phyloP scores from a whole-genome alignment of 2,797 vertebrate genomes.

The Gymnoscopelus microlampas region DNA sequence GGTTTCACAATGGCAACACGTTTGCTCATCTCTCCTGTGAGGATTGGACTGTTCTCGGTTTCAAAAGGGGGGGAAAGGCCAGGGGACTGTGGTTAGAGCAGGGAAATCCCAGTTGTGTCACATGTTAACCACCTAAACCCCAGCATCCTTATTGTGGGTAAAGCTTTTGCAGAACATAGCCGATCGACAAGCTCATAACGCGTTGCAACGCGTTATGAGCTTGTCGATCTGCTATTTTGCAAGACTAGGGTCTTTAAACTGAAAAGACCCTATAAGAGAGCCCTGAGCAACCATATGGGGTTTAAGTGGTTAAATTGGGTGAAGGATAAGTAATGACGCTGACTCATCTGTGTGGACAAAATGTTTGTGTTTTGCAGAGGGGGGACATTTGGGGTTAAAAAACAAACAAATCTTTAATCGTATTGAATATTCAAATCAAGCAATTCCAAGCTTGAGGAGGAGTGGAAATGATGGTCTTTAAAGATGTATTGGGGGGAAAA shows the following conservation, averaged over 20 bases:
- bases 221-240: too few species aligned
- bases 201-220: too few species aligned
- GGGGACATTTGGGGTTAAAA: conserved; percentile 46
- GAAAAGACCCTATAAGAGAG: too few species aligned
- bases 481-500: conserved; percentile 69
- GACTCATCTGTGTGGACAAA: conserved; percentile 33
- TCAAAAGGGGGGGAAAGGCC: conserved; percentile 23
- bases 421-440: conserved; percentile 68
- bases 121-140: not conserved
- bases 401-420: conserved; percentile 32
- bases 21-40: conserved; percentile 33
- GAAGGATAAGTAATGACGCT: conserved; percentile 34
- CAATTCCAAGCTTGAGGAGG: conserved; percentile 62
- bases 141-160: too few species aligned
- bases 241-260: too few species aligned
- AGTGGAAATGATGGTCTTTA: conserved; percentile 51
- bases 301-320: conserved; percentile 5
- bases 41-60: conserved; percentile 28
- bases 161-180: too few species aligned
- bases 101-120: conserved; percentile 25
- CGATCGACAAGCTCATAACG: too few species aligned
- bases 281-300: too few species aligned
- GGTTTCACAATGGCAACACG: conserved; percentile 48
- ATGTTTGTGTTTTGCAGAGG: conserved; percentile 33
- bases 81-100: conserved; percentile 3